Evolutionary conservation across 2,797 vertebrate genomes (phyloP).

Genomic region (Oophaga sylvatica): DNA sequence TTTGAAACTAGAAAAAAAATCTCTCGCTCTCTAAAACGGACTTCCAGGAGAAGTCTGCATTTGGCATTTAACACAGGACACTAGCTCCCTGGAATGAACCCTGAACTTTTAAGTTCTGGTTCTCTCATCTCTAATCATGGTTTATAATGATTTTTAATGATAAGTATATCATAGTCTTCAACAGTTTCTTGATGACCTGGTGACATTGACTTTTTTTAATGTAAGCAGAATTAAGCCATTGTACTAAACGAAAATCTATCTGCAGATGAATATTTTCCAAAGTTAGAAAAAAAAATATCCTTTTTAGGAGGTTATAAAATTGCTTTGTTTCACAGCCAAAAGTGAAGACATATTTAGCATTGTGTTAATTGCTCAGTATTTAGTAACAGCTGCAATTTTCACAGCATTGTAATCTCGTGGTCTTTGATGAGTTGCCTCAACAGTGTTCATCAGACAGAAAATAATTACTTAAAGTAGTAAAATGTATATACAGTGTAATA

Average conservation of each 20-base stretch:
- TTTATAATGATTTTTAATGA: too few relatives aligned
- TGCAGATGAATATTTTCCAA: background rate
- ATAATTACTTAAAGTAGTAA: background rate
- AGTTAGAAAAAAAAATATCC: background rate
- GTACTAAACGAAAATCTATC: background rate
- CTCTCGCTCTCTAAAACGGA: too few relatives aligned
- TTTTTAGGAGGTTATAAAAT: background rate
- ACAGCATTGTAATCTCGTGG: background rate
- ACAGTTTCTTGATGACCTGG: too few relatives aligned
- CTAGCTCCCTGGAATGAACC: too few relatives aligned
- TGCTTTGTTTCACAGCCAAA: background rate
- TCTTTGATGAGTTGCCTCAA: background rate
- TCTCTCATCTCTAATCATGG: too few relatives aligned
- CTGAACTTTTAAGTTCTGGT: too few relatives aligned
- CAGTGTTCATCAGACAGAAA: slow-evolving; percentile 1
- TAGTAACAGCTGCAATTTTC: slow-evolving; percentile 3
- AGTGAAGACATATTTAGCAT: background rate
- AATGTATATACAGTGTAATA: background rate
- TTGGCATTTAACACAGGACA: too few relatives aligned
- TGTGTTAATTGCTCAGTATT: slow-evolving; percentile 3
- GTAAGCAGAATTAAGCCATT: too few relatives aligned
- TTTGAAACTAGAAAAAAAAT: too few relatives aligned
- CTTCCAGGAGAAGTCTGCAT: too few relatives aligned
- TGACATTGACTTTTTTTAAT: too few relatives aligned
- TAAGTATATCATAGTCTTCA: too few relatives aligned